Evolutionary conservation across 1,140 invertebrate genomes (phyloP).

Genomic region (Drosophila lowei): DNA sequence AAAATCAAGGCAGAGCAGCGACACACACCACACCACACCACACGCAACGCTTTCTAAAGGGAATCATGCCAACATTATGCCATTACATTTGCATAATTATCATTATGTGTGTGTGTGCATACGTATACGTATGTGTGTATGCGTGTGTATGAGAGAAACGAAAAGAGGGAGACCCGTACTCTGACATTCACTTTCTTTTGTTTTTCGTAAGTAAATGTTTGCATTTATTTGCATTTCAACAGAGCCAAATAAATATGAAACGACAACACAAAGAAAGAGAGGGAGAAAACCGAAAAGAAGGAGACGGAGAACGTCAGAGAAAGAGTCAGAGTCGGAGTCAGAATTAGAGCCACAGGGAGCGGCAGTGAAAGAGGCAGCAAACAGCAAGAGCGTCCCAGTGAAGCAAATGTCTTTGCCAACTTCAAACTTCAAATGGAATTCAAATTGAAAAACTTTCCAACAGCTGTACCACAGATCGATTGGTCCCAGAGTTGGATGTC

Average conservation of each 20-base stretch:
- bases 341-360: too few relatives aligned
- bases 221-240: slow-evolving; percentile 72
- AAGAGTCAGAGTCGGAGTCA: too few relatives aligned
- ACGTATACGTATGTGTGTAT: neutral
- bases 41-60: slow-evolving; percentile 25
- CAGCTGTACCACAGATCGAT: neutral
- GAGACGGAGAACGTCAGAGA: too few relatives aligned
- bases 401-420: neutral
- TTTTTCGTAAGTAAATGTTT: slow-evolving; percentile 50
- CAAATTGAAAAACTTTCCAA: slow-evolving; percentile 48
- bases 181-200: slow-evolving; percentile 18
- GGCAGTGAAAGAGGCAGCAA: too few relatives aligned
- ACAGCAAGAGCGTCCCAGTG: neutral
- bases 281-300: slow-evolving; percentile 6
- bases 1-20: slow-evolving; percentile 57
- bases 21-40: slow-evolving; percentile 39
- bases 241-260: slow-evolving; percentile 57
- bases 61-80: slow-evolving; percentile 75
- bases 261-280: slow-evolving; percentile 16
- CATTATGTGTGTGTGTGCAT: slow-evolving; percentile 41
- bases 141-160: neutral
- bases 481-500: slow-evolving; percentile 3
- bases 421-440: slow-evolving; percentile 49
- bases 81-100: slow-evolving; percentile 79
- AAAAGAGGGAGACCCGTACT: neutral